Conservation (phyloP, 1,140 invertebrate genomes). For the Drosophila willistoni region DNA sequence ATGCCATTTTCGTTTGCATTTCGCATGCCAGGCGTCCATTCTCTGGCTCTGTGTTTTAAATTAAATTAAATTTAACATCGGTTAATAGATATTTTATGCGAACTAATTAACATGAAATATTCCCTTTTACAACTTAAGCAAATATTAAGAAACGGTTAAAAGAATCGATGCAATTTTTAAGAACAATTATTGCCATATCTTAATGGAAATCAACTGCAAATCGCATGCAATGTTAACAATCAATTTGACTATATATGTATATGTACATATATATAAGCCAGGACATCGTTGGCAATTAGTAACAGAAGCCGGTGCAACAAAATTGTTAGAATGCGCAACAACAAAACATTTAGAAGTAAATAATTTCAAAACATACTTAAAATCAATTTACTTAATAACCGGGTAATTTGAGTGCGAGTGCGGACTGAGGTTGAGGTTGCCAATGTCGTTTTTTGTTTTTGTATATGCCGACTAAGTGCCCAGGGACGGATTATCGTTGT, state of each 20-base stretch:
- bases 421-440: not conserved
- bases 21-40: constrained; percentile 66
- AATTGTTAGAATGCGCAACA: constrained; percentile 43
- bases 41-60: constrained; percentile 60
- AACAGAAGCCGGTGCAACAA: constrained; percentile 32
- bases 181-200: constrained; percentile 45
- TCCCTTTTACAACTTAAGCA: not conserved
- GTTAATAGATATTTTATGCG: constrained; percentile 70
- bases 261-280: constrained; percentile 13
- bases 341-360: constrained; percentile 80
- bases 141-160: not conserved
- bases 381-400: constrained; percentile 83
- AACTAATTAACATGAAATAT: not conserved
- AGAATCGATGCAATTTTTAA: not conserved
- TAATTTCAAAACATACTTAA: constrained; percentile 81
- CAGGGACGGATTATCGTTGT: not conserved
- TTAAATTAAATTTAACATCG: constrained; percentile 80
- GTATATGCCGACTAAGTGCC: not conserved
- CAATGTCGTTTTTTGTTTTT: not conserved
- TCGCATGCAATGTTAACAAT: constrained; percentile 62
- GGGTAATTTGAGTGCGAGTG: constrained; percentile 67
- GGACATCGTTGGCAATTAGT: constrained; percentile 15
- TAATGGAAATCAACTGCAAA: constrained; percentile 66
- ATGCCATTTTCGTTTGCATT: constrained; percentile 52
- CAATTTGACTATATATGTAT: constrained; percentile 53